Evolutionary conservation across 2,113 vertebrate genomes (phyloP), one percentile per base, ranked within the genome.

Genomic region (Oryzias celebensis): DNA sequence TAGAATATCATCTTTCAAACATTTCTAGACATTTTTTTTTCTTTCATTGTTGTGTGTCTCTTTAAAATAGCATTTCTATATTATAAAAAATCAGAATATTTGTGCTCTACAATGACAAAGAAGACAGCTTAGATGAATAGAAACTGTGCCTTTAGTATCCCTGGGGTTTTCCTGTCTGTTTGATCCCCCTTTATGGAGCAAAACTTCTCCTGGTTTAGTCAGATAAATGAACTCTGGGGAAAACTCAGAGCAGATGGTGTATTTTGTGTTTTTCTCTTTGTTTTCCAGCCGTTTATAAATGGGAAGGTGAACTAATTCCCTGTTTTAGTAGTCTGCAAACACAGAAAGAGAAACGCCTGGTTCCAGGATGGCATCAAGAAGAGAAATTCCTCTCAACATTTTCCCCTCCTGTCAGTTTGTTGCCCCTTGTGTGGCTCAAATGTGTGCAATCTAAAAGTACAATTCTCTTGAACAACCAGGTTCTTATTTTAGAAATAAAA

Each of bases 391-490:
- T 10, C 2, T 68, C 45, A 23, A 12, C 65, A 36, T 24, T 44
- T 23, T 46, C 28, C 50, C 48, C 45, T 44, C 50, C 53, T 76
- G 68, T 78, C 78, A 75, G 43, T 71, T 68, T 68, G 49, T 64
- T 59, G 75, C 62, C 62, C 55, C 61, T 62, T 61, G 20, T 58
- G 41, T 52, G 63, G 62, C 53, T 12, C 28, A 14, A 20, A 13
- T 14, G 7, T 36, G 7, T 36, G 7, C 31, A 36, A 2, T 36
- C 8, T 36, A 36, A 12, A 36, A 12, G 36, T 36, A 17, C 14
- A 7, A 47, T 7, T 48, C n/a, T 18, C 4, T 26, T 18, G 20
- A 10, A 49, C 1, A 1, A 70, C 43, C 7, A 43, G 22, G 49
- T 16, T 3, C 52, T 61, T 18, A 57, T 20, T 54, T 36, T 18